phyloP scores from a whole-genome alignment of 2,888 invertebrate genomes.

The Carterocephalus palaemon region DNA sequence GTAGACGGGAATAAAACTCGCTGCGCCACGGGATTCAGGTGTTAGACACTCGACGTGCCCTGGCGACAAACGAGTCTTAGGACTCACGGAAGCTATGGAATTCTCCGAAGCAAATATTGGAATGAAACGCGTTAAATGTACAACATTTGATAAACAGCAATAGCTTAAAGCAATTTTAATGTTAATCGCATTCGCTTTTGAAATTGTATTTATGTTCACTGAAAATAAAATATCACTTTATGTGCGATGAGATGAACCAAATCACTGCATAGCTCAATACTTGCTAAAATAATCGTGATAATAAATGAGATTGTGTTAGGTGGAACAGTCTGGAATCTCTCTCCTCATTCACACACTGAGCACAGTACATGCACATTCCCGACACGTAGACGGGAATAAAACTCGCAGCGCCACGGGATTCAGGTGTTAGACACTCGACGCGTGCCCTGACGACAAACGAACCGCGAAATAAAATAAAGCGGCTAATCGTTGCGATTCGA shows the following conservation, averaged over 20 bases:
- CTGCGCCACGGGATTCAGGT: constrained; percentile 36
- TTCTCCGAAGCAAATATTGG: too few species aligned
- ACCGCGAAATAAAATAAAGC: constrained; percentile 19
- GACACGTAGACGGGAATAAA: constrained; percentile 36
- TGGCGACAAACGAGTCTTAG: constrained; percentile 40
- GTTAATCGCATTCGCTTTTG: too few species aligned
- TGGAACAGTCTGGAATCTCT: constrained; percentile 9
- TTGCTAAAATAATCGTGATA: too few species aligned
- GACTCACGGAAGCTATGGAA: too few species aligned
- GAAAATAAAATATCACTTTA: too few species aligned
- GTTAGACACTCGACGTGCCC: constrained; percentile 35
- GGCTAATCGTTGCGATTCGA: constrained; percentile 17
- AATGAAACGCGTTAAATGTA: too few species aligned
- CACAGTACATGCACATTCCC: constrained; percentile 31
- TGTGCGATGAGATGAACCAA: constrained; percentile 1
- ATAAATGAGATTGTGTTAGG: too few species aligned
- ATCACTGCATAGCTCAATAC: constrained; percentile 1
- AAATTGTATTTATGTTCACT: too few species aligned
- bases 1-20: constrained; percentile 35
- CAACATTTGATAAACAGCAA: too few species aligned
- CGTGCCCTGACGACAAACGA: constrained; percentile 40
- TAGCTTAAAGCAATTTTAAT: too few species aligned
- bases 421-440: constrained; percentile 35
- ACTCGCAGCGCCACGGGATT: constrained; percentile 36
- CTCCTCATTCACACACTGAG: constrained; percentile 29